phyloP scores from a whole-genome alignment of 2,113 vertebrate species.

The Halcyon senegalensis region DNA sequence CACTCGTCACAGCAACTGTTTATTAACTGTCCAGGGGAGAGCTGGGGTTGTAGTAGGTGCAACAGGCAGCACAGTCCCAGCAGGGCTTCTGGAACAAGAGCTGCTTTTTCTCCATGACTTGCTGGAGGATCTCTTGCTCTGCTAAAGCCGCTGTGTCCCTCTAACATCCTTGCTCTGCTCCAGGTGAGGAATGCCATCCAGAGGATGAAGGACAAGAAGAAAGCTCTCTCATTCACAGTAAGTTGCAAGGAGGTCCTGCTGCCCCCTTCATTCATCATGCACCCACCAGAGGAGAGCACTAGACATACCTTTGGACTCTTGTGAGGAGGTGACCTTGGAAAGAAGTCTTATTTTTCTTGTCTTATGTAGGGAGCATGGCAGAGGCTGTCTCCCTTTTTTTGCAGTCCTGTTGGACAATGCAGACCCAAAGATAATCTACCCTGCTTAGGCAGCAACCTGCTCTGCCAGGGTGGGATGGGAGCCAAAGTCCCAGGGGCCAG shows the following conservation, averaged over 20 bases:
- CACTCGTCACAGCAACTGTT: neutral
- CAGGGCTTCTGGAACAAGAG: neutral
- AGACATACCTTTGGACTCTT: neutral
- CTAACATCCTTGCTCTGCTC: neutral
- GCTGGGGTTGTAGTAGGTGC: neutral
- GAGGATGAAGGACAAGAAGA: constrained; percentile 90
- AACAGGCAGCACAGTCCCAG: neutral
- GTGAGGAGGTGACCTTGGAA: neutral
- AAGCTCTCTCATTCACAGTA: constrained; percentile 84
- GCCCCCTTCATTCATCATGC: neutral
- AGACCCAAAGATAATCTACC: neutral
- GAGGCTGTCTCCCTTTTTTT: neutral
- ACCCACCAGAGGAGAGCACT: neutral
- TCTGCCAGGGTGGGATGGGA: neutral
- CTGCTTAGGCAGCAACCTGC: neutral
- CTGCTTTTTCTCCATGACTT: neutral
- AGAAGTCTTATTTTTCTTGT: neutral
- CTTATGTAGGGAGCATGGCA: neutral
- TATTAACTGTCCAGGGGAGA: neutral
- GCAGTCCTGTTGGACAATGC: neutral
- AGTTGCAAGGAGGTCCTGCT: constrained; percentile 16
- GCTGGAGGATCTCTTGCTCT: neutral
- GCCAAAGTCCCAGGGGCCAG: neutral
- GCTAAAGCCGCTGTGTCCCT: neutral
- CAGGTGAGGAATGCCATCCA: constrained; percentile 91